Evolutionary conservation across 1,140 invertebrate species (phyloP).

Genomic region (Oppia nitens): DNA sequence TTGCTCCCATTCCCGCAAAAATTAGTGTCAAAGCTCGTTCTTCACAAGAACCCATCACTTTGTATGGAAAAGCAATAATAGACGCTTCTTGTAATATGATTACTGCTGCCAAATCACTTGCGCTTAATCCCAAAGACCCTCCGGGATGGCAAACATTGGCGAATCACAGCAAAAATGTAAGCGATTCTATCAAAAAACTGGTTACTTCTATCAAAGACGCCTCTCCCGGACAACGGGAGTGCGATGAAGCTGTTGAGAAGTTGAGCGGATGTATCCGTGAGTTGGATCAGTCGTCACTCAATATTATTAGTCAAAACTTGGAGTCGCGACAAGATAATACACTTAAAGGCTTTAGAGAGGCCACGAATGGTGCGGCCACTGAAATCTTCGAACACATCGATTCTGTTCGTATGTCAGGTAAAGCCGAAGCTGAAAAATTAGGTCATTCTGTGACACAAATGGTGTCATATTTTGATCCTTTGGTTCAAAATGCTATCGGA

Average conservation of each 20-base stretch:
- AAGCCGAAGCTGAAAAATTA: constrained; percentile 77
- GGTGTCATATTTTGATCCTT: constrained; percentile 60
- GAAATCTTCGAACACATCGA: constrained; percentile 65
- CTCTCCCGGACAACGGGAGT: constrained; percentile 86
- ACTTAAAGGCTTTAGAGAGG: constrained; percentile 37
- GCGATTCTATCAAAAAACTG: constrained; percentile 84
- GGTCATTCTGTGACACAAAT: constrained; percentile 72
- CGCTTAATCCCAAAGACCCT: constrained; percentile 73
- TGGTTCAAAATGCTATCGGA: constrained; percentile 63
- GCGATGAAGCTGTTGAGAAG: constrained; percentile 62
- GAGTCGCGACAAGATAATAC: constrained; percentile 51
- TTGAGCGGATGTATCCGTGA: constrained; percentile 55
- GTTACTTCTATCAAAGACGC: constrained; percentile 79
- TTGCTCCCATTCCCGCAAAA: constrained; percentile 72
- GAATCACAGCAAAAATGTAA: constrained; percentile 80
- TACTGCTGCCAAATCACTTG: constrained; percentile 68
- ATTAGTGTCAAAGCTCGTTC: constrained; percentile 53
- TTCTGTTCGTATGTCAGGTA: constrained; percentile 58
- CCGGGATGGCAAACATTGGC: constrained; percentile 83
- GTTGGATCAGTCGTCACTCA: constrained; percentile 68
- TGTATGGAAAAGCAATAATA: constrained; percentile 57
- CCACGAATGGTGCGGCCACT: constrained; percentile 36
- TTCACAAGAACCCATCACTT: constrained; percentile 70
- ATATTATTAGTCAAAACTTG: constrained; percentile 66
- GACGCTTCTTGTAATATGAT: constrained; percentile 78